Percentiles rank a stretch among this genome's conserved stretches.
phyloP scores from a whole-genome alignment of 2,797 vertebrate genomes.

The Chaetophractus vellerosus region DNA sequence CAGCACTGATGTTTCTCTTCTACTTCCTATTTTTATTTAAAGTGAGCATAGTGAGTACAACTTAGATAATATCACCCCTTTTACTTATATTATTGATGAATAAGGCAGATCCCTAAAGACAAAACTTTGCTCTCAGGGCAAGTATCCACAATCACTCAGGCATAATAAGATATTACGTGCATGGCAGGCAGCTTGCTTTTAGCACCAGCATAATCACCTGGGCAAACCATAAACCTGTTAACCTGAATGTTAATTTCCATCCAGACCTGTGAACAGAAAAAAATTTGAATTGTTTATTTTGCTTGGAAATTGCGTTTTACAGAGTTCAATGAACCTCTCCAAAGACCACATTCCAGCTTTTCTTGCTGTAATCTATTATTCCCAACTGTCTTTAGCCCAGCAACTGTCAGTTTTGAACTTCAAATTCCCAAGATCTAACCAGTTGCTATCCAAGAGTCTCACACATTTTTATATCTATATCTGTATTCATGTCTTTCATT shows the following conservation, averaged over 20 bases:
- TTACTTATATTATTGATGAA: background rate
- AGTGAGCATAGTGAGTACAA: background rate
- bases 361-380: too few species aligned
- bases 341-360: too few species aligned
- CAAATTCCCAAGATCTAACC: too few species aligned
- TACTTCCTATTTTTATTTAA: background rate
- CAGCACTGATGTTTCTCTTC: too few species aligned
- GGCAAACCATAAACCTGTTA: background rate
- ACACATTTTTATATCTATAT: too few species aligned
- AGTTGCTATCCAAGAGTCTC: too few species aligned
- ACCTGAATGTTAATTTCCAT: background rate
- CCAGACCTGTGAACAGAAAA: background rate
- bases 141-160: accelerated
- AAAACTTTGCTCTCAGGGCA: background rate
- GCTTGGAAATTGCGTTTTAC: background rate
- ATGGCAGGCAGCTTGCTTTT: too few species aligned
- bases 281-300: background rate
- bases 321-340: background rate
- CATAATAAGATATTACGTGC: too few species aligned
- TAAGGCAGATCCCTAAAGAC: background rate
- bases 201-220: background rate
- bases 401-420: too few species aligned
- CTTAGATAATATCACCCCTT: background rate
- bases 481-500: too few species aligned
- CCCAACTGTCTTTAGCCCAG: too few species aligned